A percentile compares a stretch with the other conserved stretches of the same genome.
Conservation (phyloP, 2,797 vertebrate species). For the Manis pentadactyla region DNA sequence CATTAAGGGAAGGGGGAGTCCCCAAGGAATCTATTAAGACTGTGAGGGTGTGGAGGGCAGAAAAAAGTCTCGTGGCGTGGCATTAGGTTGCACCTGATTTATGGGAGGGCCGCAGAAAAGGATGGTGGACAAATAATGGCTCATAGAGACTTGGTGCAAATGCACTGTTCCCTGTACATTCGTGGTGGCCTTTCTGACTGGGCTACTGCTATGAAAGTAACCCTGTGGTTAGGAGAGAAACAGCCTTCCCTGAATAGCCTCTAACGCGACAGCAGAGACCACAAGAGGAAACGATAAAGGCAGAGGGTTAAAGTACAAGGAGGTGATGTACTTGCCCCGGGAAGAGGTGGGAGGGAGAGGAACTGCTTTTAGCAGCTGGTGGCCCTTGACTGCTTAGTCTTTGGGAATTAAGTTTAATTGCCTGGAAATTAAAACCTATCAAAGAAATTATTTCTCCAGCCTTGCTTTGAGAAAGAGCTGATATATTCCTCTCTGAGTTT, state of each 20-base stretch:
- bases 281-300: neutral
- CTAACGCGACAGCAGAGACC: neutral
- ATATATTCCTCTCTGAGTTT: neutral
- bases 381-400: neutral
- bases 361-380: neutral
- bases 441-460: neutral
- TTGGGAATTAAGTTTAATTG: slow-evolving; percentile 35
- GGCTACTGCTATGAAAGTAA: slow-evolving; percentile 1
- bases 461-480: slow-evolving; percentile 32
- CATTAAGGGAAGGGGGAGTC: neutral
- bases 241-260: neutral
- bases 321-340: neutral
- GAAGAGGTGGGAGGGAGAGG: neutral
- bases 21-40: neutral
- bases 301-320: neutral
- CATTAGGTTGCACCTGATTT: neutral
- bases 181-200: slow-evolving; percentile 32
- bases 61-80: neutral
- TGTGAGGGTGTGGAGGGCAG: neutral
- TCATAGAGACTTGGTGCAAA: neutral
- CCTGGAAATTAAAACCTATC: slow-evolving; percentile 4
- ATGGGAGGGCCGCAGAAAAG: neutral
- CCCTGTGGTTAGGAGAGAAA: neutral
- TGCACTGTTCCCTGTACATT: neutral
- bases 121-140: neutral